Evolutionary conservation across 2,888 invertebrate genomes (phyloP).

Genomic region (Agrotis ipsilon): DNA sequence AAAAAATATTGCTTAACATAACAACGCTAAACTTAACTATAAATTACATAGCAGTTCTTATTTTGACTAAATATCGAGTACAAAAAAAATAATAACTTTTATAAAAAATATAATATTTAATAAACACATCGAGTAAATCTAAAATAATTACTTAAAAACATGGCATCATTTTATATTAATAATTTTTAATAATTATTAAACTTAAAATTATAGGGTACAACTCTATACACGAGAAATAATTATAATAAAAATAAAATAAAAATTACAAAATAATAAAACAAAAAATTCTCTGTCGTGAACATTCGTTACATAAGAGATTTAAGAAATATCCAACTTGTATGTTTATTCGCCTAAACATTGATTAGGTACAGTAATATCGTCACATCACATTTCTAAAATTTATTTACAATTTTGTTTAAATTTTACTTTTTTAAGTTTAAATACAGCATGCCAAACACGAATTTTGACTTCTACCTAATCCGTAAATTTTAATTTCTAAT

Average conservation of each 20-base stretch:
- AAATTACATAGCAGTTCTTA: slow-evolving; percentile 84
- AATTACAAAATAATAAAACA: slow-evolving; percentile 68
- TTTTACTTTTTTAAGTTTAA: slow-evolving; percentile 74
- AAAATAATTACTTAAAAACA: slow-evolving; percentile 88
- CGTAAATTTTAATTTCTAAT: slow-evolving; percentile 77
- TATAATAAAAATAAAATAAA: slow-evolving; percentile 62
- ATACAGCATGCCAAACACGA: slow-evolving; percentile 87
- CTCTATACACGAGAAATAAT: slow-evolving; percentile 68
- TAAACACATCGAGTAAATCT: slow-evolving; percentile 86
- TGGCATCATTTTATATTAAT: slow-evolving; percentile 87
- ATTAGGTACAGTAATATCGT: slow-evolving; percentile 85
- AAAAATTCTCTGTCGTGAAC: slow-evolving; percentile 76
- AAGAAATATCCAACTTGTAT: slow-evolving; percentile 70
- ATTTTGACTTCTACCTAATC: slow-evolving; percentile 87
- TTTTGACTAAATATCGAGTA: slow-evolving; percentile 85
- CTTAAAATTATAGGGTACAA: slow-evolving; percentile 68
- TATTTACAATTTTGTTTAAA: slow-evolving; percentile 82
- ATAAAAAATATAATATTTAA: slow-evolving; percentile 90
- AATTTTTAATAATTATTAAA: slow-evolving; percentile 69
- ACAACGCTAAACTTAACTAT: slow-evolving; percentile 86
- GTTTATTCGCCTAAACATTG: slow-evolving; percentile 81
- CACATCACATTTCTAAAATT: slow-evolving; percentile 87
- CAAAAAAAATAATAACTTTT: slow-evolving; percentile 88
- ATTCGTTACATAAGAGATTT: slow-evolving; percentile 66
- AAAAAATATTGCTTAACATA: slow-evolving; percentile 83